A percentile compares a stretch with the other conserved stretches of the same genome.
Evolutionary conservation across 2,888 invertebrate genomes (phyloP).

Genomic region (Bombylius major): DNA sequence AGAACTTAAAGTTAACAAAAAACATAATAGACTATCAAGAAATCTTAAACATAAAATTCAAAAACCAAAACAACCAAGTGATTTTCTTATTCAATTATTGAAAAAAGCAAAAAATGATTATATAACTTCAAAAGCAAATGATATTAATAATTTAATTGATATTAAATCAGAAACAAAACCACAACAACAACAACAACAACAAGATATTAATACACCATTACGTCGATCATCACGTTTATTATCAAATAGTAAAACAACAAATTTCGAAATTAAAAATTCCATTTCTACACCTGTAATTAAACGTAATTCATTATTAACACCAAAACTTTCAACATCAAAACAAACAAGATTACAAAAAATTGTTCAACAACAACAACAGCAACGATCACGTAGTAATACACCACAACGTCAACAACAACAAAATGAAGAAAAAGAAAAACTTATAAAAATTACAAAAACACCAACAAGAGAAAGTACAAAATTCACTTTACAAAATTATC

Average conservation of each 20-base stretch:
- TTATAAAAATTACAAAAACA: too few species aligned
- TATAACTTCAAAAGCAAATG: too few species aligned
- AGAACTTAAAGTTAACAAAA: too few species aligned
- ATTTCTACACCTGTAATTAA: neutral
- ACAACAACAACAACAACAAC: neutral
- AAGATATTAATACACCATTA: neutral
- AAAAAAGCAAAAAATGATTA: too few species aligned
- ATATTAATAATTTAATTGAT: too few species aligned
- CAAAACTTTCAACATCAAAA: neutral
- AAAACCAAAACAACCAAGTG: too few species aligned
- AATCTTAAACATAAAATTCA: neutral
- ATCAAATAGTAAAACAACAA: neutral
- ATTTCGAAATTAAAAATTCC: too few species aligned
- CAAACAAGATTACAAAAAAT: neutral
- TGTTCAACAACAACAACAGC: neutral
- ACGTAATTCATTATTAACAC: neutral
- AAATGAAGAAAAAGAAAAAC: too few species aligned
- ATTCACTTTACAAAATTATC: too few species aligned
- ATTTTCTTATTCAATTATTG: too few species aligned
- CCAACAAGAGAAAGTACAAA: too few species aligned
- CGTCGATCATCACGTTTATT: neutral
- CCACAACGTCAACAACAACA: neutral
- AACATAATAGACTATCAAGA: neutral
- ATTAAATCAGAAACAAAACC: neutral
- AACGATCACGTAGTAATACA: neutral